Conservation (phyloP, 2,113 vertebrate genomes). For the Todiramphus chloris region DNA sequence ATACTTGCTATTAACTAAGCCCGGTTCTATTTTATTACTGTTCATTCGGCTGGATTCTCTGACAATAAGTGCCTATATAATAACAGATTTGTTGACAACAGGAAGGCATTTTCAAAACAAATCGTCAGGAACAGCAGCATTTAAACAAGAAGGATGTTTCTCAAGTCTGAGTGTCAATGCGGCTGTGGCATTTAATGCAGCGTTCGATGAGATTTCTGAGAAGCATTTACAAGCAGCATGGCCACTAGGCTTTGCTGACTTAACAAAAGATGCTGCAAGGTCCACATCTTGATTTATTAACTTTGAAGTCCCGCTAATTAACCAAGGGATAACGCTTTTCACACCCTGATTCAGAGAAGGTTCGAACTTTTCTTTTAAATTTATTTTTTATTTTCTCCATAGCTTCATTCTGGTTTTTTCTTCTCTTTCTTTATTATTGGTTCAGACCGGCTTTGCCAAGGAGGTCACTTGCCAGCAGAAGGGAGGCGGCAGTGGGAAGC, state of each 20-base stretch:
- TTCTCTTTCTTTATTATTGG: too few species aligned
- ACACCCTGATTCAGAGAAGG: neutral
- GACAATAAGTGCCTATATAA: neutral
- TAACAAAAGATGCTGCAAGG: neutral
- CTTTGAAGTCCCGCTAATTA: accelerated
- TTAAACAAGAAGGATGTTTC: neutral
- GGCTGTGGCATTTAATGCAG: neutral
- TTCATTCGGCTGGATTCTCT: neutral
- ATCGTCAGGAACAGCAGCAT: accelerated
- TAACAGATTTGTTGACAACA: neutral
- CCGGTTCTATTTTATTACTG: neutral
- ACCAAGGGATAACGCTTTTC: accelerated
- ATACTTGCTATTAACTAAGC: neutral
- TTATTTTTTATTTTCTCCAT: neutral
- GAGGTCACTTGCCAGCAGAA: neutral
- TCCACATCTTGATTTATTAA: too few species aligned
- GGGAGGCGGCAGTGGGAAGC: neutral
- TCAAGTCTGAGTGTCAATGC: accelerated
- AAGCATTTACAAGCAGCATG: neutral
- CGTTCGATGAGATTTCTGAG: neutral
- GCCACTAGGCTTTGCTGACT: neutral
- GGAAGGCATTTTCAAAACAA: neutral
- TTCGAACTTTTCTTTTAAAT: accelerated
- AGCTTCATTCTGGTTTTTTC: too few species aligned
- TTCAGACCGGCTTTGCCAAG: neutral